Evolutionary conservation across 64 coral and sea anemone genomes (phyloP).

Genomic region (Cladopsammia gracilis): DNA sequence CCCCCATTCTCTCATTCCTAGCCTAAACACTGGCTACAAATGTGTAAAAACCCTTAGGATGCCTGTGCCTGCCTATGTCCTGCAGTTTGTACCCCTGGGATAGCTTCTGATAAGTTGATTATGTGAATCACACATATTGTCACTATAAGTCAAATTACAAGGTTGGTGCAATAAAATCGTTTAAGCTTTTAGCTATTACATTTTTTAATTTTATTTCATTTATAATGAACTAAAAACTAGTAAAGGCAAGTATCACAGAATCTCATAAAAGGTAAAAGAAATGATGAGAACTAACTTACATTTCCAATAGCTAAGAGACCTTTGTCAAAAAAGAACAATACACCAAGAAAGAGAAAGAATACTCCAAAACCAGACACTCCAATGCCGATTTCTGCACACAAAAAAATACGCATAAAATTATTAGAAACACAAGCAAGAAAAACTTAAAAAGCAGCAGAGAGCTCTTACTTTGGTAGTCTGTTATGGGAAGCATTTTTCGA

Average conservation of each 20-base stretch:
- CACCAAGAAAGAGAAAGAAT: constrained; percentile 98
- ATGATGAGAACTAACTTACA: constrained; percentile 74
- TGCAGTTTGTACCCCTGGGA: too few species aligned
- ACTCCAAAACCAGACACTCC: constrained; percentile 95
- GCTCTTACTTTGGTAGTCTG: constrained; percentile 98
- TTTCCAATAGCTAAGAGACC: constrained; percentile 99
- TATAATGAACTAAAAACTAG: not conserved
- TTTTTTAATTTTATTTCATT: too few species aligned
- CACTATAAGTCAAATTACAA: too few species aligned
- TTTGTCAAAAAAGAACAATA: constrained; percentile 99
- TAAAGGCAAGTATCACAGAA: not conserved
- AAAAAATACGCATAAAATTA: constrained; percentile 15
- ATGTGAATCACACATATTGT: too few species aligned
- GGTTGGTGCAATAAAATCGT: too few species aligned
- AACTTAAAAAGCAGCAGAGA: not conserved
- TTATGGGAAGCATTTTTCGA: constrained; percentile 95
- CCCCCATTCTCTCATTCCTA: too few species aligned
- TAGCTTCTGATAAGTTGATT: too few species aligned
- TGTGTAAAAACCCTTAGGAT: too few species aligned
- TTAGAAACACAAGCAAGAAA: not conserved
- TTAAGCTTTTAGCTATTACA: too few species aligned
- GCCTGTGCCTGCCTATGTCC: too few species aligned
- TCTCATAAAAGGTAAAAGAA: not conserved
- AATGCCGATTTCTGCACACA: constrained; percentile 95
- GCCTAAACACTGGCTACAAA: too few species aligned